A percentile compares a stretch with the other conserved stretches of the same genome.
Evolutionary conservation across 2,797 vertebrate genomes (phyloP).

Genomic region (Megalops cyprinoides): DNA sequence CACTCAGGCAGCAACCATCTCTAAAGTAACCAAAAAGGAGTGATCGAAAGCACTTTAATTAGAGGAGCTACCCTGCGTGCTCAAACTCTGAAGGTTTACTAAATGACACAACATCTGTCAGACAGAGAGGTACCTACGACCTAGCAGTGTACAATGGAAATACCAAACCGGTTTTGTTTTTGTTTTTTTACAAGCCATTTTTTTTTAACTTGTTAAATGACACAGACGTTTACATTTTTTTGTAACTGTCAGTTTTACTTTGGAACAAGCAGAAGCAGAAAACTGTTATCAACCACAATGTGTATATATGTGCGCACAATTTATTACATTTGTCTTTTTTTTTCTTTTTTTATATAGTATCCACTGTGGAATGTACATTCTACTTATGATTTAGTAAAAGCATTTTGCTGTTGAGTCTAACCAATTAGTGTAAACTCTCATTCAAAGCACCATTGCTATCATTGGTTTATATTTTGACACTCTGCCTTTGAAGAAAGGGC

Average conservation of each 20-base stretch:
- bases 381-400: conserved; percentile 6
- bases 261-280: conserved; percentile 7
- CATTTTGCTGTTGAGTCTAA: conserved; percentile 19
- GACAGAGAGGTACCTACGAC: conserved; percentile 11
- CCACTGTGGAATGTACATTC: background rate
- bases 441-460: too few species aligned
- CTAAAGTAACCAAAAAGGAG: conserved; percentile 38
- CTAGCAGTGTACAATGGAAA: conserved; percentile 33
- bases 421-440: too few species aligned
- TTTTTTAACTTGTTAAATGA: conserved; percentile 32
- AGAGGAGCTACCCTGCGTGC: conserved; percentile 49
- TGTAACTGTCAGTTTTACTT: background rate
- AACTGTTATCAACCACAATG: conserved; percentile 14
- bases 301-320: conserved; percentile 8
- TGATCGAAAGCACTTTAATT: conserved; percentile 75
- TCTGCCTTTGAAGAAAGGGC: background rate
- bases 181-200: conserved; percentile 31
- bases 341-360: conserved; percentile 14
- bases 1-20: conserved; percentile 58
- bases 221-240: conserved; percentile 29
- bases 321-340: conserved; percentile 3
- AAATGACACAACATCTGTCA: conserved; percentile 37
- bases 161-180: conserved; percentile 37
- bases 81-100: conserved; percentile 47
- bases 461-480: conserved; percentile 1